These are phyloP conservation scores for Macrosteles quadrilineatus DNA, from an alignment of 1,140 invertebrate genomes.

Conservation along the genomic window DNA sequence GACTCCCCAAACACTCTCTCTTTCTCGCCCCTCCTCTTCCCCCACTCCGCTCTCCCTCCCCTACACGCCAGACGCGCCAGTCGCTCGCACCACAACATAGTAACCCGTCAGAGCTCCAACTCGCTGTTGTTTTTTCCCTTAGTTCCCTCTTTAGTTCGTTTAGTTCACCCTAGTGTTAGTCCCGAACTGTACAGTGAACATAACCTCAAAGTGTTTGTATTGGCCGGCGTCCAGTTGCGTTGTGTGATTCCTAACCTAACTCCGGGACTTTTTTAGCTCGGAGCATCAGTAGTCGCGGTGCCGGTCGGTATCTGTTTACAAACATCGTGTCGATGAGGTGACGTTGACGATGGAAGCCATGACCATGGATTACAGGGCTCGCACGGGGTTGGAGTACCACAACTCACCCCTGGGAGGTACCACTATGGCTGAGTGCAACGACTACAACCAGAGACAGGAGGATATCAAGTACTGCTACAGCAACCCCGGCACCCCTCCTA, in stretches of 20 bases:
- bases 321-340: too few relatives aligned
- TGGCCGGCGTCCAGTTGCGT: neutral
- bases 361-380: slow-evolving; percentile 33
- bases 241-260: slow-evolving; percentile 17
- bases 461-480: slow-evolving; percentile 39
- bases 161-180: neutral
- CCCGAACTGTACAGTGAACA: too few relatives aligned
- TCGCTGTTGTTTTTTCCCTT: slow-evolving; percentile 25
- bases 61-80: neutral
- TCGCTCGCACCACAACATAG: slow-evolving; percentile 27
- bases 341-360: slow-evolving; percentile 24
- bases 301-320: too few relatives aligned
- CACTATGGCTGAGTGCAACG: slow-evolving; percentile 37
- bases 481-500: slow-evolving; percentile 38
- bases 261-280: neutral
- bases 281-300: too few relatives aligned
- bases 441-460: slow-evolving; percentile 33
- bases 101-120: slow-evolving; percentile 22
- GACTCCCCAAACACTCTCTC: slow-evolving; percentile 29
- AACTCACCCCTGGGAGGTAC: slow-evolving; percentile 41
- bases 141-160: slow-evolving; percentile 26
- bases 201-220: neutral
- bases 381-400: slow-evolving; percentile 38
- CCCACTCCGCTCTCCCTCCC: slow-evolving; percentile 16
- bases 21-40: slow-evolving; percentile 22